Percentiles rank a stretch among this genome's conserved stretches.
phyloP scores from a whole-genome alignment of 2,113 vertebrate species.

The Amblyornis subalaris region DNA sequence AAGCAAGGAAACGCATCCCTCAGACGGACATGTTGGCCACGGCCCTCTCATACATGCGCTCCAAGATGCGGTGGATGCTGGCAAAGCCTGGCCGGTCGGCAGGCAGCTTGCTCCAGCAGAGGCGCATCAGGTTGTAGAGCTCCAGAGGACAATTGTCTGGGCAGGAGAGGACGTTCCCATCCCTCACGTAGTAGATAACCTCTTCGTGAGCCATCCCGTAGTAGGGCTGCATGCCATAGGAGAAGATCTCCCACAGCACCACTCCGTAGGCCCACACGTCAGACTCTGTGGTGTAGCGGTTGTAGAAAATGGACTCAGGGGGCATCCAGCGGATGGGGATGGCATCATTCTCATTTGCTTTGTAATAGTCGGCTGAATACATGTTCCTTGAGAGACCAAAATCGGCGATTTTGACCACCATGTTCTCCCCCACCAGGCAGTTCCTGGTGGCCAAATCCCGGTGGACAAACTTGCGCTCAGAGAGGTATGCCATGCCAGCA shows the following conservation, averaged over 20 bases:
- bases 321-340: constrained; percentile 99
- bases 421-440: constrained; percentile 90
- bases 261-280: constrained; percentile 97
- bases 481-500: constrained; percentile 94
- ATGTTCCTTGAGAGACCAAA: constrained; percentile 97
- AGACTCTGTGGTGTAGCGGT: constrained; percentile 95
- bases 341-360: constrained; percentile 93
- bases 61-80: constrained; percentile 91
- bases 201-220: constrained; percentile 98
- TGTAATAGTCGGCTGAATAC: constrained; percentile 97
- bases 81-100: constrained; percentile 87
- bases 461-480: constrained; percentile 96
- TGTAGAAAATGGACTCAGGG: constrained; percentile 97
- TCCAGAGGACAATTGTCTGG: constrained; percentile 91
- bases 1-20: not conserved
- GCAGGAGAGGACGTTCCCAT: constrained; percentile 90
- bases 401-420: constrained; percentile 96
- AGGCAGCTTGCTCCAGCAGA: constrained; percentile 92
- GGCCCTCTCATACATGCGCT: constrained; percentile 86
- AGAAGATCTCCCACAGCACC: constrained; percentile 97
- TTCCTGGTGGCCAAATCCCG: constrained; percentile 94
- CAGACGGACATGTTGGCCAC: constrained; percentile 37
- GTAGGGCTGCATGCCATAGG: constrained; percentile 96
- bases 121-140: constrained; percentile 95
- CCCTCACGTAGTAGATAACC: constrained; percentile 95